Base-by-base conservation (phyloP, 2,888 invertebrate species). In the Sminthurinus aureus region DNA sequence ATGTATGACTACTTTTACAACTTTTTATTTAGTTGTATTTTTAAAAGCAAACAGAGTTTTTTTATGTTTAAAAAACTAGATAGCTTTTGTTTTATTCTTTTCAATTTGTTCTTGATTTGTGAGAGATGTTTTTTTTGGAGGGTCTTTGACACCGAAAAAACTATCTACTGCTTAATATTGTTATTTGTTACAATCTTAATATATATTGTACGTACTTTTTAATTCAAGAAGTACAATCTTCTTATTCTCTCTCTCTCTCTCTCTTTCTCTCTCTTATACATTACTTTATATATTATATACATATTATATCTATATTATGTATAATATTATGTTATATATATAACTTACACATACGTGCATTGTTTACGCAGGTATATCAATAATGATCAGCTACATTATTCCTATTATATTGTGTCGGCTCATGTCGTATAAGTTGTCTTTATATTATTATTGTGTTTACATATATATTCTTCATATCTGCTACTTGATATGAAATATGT, bases 321-420 rank as follows among this genome's bases (percentile, higher is more conserved):
- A 38, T 38, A 38, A 4, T 69, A 69, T 38, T 69, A 69, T 69
- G 69, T 69, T 69, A 69, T 69, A 69, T 69, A 69, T 69, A 69
- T 38, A 38, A 38, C 6, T 38, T 38, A 38, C 18, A 58, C 58
- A 58, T 73, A 73, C 38, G 73, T 73, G 73, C 58, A 58, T 18
- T 58, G 58, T 58, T 58, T 58, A 58, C 15, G 73, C 73, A 73
- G 73, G 73, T 73, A 73, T 73, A 20, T 69, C 69, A 24, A 38
- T 38, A 38, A 38, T 38, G 38, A 38, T 38, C 38, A 38, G 38
- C 38, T 38, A 38, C 58, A 58, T 58, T 71, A 71, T 71, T 71
- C 13, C 13, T 71, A 3, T 71, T 71, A 71, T 71, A 71, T 71
- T 24, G 18, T 58, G 9, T 13, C 18, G 58, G 13, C 15, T 26